phyloP scores from a whole-genome alignment of 2,113 vertebrate species.

The Gambusia affinis region DNA sequence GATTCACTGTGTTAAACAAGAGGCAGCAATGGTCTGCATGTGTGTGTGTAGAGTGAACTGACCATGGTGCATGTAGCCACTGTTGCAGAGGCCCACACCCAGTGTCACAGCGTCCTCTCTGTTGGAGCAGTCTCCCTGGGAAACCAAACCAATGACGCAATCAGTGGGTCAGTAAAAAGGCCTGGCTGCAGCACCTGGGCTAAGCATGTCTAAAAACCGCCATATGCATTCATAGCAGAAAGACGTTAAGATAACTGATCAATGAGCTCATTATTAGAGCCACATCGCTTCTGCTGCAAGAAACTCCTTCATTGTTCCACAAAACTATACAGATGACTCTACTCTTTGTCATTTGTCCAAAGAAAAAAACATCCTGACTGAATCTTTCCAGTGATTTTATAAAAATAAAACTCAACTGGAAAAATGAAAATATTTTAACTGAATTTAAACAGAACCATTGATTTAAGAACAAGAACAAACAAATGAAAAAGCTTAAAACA shows the following conservation, averaged over 20 bases:
- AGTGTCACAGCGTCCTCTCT: conserved; percentile 95
- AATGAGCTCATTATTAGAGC: too few relatives aligned
- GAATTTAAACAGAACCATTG: neutral
- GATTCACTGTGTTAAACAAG: neutral
- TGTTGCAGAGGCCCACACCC: conserved; percentile 97
- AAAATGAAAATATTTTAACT: neutral
- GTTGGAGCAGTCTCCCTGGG: conserved; percentile 93
- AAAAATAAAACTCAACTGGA: neutral
- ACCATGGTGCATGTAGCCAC: conserved; percentile 98
- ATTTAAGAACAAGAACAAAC: neutral
- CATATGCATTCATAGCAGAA: neutral
- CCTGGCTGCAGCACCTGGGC: conserved; percentile 23
- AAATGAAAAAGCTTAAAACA: neutral
- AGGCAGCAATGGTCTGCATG: neutral
- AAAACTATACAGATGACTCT: neutral
- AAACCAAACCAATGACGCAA: conserved; percentile 69
- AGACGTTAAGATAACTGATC: neutral
- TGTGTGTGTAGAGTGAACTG: conserved; percentile 55
- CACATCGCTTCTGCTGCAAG: neutral
- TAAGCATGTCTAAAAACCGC: conserved; percentile 2
- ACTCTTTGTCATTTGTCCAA: neutral
- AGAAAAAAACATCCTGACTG: neutral
- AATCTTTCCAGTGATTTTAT: neutral
- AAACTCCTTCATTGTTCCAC: neutral
- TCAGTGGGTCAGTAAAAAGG: conserved; percentile 51